phyloP scores from a whole-genome alignment of 2,113 vertebrate genomes.

The Proteles cristata region DNA sequence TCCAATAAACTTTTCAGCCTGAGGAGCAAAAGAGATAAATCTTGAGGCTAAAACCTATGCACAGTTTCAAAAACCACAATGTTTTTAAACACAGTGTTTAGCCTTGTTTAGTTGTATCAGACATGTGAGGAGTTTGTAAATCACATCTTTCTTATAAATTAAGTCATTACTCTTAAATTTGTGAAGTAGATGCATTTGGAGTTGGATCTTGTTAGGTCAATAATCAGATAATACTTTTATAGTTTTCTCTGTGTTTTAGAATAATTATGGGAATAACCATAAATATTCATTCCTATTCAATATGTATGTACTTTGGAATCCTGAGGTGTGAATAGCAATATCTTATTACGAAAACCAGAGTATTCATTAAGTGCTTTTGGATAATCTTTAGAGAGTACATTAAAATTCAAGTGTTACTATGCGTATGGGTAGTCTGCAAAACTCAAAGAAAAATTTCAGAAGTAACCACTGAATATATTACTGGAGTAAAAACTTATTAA shows the following conservation, averaged over 20 bases:
- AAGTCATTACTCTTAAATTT: constrained; percentile 69
- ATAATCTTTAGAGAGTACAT: constrained; percentile 72
- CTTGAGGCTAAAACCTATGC: constrained; percentile 53
- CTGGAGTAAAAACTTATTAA: constrained; percentile 63
- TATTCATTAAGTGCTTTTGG: constrained; percentile 80
- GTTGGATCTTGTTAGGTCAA: constrained; percentile 74
- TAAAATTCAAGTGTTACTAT: constrained; percentile 72
- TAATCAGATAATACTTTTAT: constrained; percentile 76
- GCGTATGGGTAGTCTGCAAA: constrained; percentile 73
- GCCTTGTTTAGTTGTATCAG: background rate
- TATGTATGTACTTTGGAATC: constrained; percentile 74
- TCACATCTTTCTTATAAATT: constrained; percentile 63
- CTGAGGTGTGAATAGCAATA: constrained; percentile 82
- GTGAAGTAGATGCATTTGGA: constrained; percentile 69
- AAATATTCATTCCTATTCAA: constrained; percentile 84
- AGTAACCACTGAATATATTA: constrained; percentile 53
- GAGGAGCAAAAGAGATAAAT: constrained; percentile 46
- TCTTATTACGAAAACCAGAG: constrained; percentile 77
- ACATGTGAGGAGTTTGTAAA: constrained; percentile 23
- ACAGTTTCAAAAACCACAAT: constrained; percentile 18
- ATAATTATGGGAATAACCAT: constrained; percentile 79
- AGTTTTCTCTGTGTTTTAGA: constrained; percentile 69
- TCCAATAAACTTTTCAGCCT: background rate
- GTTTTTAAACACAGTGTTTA: constrained; percentile 45
- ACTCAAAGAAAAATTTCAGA: constrained; percentile 60